phyloP scores from a whole-genome alignment of 2,888 invertebrate genomes.

The Fragum whitleyi region DNA sequence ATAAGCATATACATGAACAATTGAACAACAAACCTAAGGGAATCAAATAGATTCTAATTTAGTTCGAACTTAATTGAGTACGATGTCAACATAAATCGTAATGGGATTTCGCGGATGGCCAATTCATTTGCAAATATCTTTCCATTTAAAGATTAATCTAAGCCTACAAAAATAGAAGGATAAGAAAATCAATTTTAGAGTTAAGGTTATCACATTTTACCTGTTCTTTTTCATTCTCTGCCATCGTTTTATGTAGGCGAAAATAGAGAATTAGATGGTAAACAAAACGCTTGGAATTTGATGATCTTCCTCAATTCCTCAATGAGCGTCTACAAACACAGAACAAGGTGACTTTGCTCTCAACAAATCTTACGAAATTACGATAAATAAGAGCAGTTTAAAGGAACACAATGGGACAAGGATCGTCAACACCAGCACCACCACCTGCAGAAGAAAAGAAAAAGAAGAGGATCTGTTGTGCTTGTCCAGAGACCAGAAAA shows the following conservation, averaged over 20 bases:
- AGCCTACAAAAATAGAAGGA: too few relatives aligned
- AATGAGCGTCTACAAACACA: background rate
- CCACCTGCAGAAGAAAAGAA: constrained; percentile 60
- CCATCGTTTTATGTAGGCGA: background rate
- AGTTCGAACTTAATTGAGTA: too few relatives aligned
- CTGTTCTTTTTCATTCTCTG: constrained; percentile 37
- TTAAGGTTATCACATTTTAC: too few relatives aligned
- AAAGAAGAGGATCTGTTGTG: constrained; percentile 97
- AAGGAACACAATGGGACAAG: constrained; percentile 51
- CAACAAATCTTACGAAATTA: background rate
- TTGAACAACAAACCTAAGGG: too few relatives aligned
- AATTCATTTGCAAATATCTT: too few relatives aligned
- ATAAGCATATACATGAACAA: too few relatives aligned
- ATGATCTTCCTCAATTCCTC: background rate
- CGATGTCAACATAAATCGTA: too few relatives aligned
- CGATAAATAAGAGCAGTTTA: background rate
- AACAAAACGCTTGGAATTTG: constrained; percentile 4
- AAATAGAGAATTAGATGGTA: background rate
- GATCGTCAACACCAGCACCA: constrained; percentile 36
- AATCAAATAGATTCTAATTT: too few relatives aligned
- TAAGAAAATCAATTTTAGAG: too few relatives aligned
- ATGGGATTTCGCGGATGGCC: too few relatives aligned
- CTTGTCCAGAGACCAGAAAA: constrained; percentile 97
- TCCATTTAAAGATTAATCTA: too few relatives aligned
- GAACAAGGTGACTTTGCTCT: constrained; percentile 20